Evolutionary conservation across 92 coral and sea anemone genomes (phyloP).

Genomic region (Actinostola sp.): DNA sequence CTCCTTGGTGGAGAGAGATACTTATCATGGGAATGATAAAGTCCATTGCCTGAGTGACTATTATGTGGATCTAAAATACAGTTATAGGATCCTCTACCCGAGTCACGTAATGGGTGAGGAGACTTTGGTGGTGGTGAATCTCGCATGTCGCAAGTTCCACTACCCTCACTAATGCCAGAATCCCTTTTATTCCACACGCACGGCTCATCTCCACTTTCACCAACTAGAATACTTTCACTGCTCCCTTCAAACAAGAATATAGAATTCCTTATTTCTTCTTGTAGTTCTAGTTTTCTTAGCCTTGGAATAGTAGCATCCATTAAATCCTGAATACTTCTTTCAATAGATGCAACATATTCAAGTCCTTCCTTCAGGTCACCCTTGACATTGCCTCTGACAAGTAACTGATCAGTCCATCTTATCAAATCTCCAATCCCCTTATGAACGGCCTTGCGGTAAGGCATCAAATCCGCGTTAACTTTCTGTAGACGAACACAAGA

Average conservation of each 20-base stretch:
- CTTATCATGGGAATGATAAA: constrained; percentile 24
- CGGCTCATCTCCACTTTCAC: constrained; percentile 51
- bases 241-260: constrained; percentile 93
- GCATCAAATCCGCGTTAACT: constrained; percentile 67
- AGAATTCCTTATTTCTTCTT: constrained; percentile 92
- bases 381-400: constrained; percentile 83
- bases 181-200: constrained; percentile 75
- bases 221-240: constrained; percentile 68
- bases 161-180: constrained; percentile 96
- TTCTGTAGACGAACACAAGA: constrained; percentile 83
- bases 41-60: constrained; percentile 1
- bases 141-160: constrained; percentile 70
- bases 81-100: constrained; percentile 84
- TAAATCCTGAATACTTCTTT: constrained; percentile 79
- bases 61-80: constrained; percentile 65
- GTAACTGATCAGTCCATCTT: constrained; percentile 88
- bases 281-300: constrained; percentile 80
- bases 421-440: constrained; percentile 78
- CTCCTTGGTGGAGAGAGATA: constrained; percentile 29
- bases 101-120: constrained; percentile 70
- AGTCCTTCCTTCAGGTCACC: constrained; percentile 86
- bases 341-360: constrained; percentile 63
- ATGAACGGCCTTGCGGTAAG: constrained; percentile 85
- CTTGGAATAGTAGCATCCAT: constrained; percentile 83
- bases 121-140: constrained; percentile 74